phyloP scores from a whole-genome alignment of 2,113 vertebrate genomes.

The Myanophis thanlyinensis region DNA sequence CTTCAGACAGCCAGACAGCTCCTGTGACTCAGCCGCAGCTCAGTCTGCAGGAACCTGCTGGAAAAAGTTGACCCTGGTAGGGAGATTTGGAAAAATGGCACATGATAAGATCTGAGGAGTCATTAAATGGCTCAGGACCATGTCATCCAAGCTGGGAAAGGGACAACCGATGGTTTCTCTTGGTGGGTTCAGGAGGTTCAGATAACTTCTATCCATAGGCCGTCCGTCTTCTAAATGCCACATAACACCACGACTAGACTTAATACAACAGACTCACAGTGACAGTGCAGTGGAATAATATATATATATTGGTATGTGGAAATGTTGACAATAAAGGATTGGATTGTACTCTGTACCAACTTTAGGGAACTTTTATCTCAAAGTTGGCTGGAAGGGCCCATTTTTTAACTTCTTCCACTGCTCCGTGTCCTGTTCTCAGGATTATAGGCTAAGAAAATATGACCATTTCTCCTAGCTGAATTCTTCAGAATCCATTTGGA shows the following conservation, averaged over 20 bases:
- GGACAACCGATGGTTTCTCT: neutral
- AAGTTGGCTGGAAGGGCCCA: neutral
- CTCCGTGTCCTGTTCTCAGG: neutral
- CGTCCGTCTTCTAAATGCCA: too few species aligned
- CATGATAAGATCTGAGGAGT: neutral
- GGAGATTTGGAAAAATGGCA: neutral
- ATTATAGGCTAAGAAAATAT: neutral
- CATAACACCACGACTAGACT: too few species aligned
- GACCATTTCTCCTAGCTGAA: too few species aligned
- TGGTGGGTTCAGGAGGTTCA: neutral
- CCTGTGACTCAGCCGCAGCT: neutral
- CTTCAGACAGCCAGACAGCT: neutral
- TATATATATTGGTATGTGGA: too few species aligned
- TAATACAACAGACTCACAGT: too few species aligned
- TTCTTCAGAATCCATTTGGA: neutral
- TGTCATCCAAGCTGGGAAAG: too few species aligned
- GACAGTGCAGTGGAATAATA: too few species aligned
- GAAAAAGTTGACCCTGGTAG: neutral
- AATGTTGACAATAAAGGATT: too few species aligned
- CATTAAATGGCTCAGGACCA: neutral
- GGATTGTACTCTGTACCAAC: neutral
- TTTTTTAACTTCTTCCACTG: neutral
- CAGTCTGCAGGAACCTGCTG: neutral
- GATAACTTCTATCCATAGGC: too few species aligned
- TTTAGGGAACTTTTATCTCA: neutral